Percentiles rank a stretch among this genome's conserved stretches.
phyloP scores from a whole-genome alignment of 2,113 vertebrate species.

The Ciconia maguari region DNA sequence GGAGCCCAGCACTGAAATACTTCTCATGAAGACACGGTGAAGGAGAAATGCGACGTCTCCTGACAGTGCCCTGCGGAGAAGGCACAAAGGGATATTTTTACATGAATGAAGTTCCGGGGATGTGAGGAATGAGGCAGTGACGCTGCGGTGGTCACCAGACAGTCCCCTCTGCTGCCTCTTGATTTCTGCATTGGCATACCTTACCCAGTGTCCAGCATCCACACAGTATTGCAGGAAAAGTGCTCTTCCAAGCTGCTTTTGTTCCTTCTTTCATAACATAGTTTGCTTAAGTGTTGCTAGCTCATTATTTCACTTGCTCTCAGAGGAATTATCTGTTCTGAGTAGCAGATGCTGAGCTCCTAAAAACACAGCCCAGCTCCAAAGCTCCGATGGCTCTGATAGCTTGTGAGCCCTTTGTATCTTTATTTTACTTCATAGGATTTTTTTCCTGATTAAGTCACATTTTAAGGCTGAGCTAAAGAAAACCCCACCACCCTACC shows the following conservation, averaged over 20 bases:
- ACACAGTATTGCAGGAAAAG: not conserved
- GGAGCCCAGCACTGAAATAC: slow-evolving; percentile 70
- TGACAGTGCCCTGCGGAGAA: slow-evolving; percentile 51
- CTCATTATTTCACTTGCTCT: not conserved
- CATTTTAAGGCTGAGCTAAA: not conserved
- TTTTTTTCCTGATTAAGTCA: not conserved
- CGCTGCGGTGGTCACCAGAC: not conserved
- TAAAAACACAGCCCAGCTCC: not conserved
- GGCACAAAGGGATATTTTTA: not conserved
- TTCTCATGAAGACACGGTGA: slow-evolving; percentile 50
- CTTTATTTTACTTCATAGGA: not conserved
- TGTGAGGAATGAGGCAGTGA: not conserved
- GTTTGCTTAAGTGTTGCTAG: not conserved
- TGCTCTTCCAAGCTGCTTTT: not conserved
- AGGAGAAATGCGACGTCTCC: slow-evolving; percentile 31
- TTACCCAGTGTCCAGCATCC: not conserved
- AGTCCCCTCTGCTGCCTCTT: not conserved
- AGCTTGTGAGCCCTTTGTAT: not conserved
- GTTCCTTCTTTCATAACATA: not conserved
- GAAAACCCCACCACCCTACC: not conserved
- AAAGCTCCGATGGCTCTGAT: not conserved
- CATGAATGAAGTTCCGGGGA: not conserved
- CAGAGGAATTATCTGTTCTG: not conserved
- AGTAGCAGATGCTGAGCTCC: not conserved
- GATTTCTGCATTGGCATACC: not conserved